Base-by-base conservation (phyloP, 2,888 invertebrate genomes). In the Cyclophora punctaria region DNA sequence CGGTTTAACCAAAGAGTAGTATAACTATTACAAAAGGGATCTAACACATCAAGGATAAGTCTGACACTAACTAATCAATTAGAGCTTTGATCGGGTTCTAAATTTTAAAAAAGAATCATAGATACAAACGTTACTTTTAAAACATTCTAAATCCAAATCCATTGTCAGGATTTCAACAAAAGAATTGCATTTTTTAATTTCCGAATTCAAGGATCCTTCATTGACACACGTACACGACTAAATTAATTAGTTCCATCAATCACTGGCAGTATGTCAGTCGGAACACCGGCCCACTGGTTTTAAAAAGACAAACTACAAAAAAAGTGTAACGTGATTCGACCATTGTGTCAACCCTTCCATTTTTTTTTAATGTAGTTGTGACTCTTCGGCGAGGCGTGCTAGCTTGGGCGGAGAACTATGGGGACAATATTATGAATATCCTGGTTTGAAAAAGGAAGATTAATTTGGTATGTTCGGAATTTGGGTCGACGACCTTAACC, bases 231-330 rank as follows among this genome's bases (percentile, higher is more conserved):
- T 72, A 75, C 69, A 74, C 75, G 69, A 81, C 78, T 69, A 84
- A 85, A 88, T 87, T 87, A 88, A 87, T 88, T 88, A 88, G 87
- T 86, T 83, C 73, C 86, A 88, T 88, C 87, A 82, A 86, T 88
- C 87, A 85, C 67, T 81, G 68, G 78, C 78, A 5, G 5, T 5
- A 37, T 37, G 82, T 79, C 80, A 78, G 71, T 67, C 58, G 60
- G 54, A 53, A 65, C 70, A 69, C 70, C 75, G 78, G 81, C 80
- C 81, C 80, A 79, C 76, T 79, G 82, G 67, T 69, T 78, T 78
- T 77, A 58, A 80, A 83, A 78, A 78, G 68, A 69, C 64, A 64
- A 75, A 75, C 75, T 72, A 69, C 67, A 80, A 79, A 80, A 82
- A 78, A 74, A 77, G 77, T 76, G 83, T 80, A 78, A 82, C 83